Conservation (phyloP, 1,140 invertebrate genomes). For the Delia radicum region DNA sequence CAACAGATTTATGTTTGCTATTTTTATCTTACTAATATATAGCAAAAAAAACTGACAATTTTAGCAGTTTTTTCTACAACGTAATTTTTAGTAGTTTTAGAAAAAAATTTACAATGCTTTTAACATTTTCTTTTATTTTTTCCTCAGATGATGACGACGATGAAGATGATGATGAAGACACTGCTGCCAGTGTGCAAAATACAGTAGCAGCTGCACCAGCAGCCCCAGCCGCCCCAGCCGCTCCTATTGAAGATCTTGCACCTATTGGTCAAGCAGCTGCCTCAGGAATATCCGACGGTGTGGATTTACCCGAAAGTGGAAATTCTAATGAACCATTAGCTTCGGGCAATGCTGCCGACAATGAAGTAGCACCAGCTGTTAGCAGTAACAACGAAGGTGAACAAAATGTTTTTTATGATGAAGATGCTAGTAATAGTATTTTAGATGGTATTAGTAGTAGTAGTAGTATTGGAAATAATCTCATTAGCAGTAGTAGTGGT, state of each 20-base stretch:
- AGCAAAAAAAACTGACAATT: too few relatives aligned
- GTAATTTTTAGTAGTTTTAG: neutral
- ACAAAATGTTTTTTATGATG: constrained; percentile 58
- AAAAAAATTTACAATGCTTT: neutral
- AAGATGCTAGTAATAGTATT: constrained; percentile 53
- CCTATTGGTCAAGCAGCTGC: constrained; percentile 56
- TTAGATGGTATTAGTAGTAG: constrained; percentile 54
- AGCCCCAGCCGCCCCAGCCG: constrained; percentile 56
- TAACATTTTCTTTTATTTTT: neutral
- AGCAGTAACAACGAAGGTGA: constrained; percentile 49
- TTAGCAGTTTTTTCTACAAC: neutral
- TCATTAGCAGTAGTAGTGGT: neutral
- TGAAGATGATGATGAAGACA: constrained; percentile 71
- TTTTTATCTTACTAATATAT: too few relatives aligned
- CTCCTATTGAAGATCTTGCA: constrained; percentile 56
- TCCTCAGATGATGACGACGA: constrained; percentile 61
- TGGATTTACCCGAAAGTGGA: constrained; percentile 48
- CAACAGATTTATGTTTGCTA: too few relatives aligned
- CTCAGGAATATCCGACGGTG: constrained; percentile 50
- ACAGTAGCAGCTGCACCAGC: constrained; percentile 51
- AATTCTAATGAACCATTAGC: constrained; percentile 49
- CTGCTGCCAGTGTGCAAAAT: constrained; percentile 51
- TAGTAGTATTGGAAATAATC: constrained; percentile 42
- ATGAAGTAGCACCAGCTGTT: constrained; percentile 44
- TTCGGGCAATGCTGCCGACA: constrained; percentile 41